Base-by-base conservation (phyloP, 2,888 invertebrate species). In the Drosophila neotestacea region DNA sequence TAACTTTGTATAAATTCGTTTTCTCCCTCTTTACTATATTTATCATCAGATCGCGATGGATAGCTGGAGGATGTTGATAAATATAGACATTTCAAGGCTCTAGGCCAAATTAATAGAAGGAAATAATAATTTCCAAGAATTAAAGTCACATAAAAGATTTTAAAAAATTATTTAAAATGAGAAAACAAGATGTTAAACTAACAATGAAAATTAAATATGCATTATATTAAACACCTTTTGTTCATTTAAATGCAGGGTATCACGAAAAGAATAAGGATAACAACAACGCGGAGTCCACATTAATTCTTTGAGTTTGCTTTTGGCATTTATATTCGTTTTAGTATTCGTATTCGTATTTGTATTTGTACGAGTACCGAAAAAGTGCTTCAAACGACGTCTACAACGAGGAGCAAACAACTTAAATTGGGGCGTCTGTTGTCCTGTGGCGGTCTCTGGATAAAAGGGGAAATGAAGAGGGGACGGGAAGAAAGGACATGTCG, bases 261-360 rank as follows among this genome's bases (percentile, higher is more conserved):
- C 30, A 59, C 48, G 42, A 52, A 5, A 39, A 54, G 32, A 44
- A 42, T 22, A 63, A 64, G 22, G 52, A 46, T 27, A 69, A 63
- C 63, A 60, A 61, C 70, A 61, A 55, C 58, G 36, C 44, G 51
- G 22, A 52, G 62, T 54, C 47, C 79, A 69, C 83, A 80, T 76
- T 70, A 80, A 79, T 79, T 73, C 63, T 46, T 70, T 56, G 70
- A 66, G 83, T 65, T 82, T 82, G 73, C 73, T 79, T 79, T 80
- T 82, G 80, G 80, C 83, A 82, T 80, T 82, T 80, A 80, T 82
- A 76, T 66, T 68, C 73, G 69, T 64, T 58, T 27, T 30, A 5
- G 34, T 36, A 56, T 34, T 55, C 22, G 34, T 30, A 52, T 41
- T 41, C 16, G 51, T 39, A 28, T 4, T 28, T 13, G 10, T 41